Conservation (phyloP, 2,797 vertebrate genomes). For the Phalloptychus januarius region DNA sequence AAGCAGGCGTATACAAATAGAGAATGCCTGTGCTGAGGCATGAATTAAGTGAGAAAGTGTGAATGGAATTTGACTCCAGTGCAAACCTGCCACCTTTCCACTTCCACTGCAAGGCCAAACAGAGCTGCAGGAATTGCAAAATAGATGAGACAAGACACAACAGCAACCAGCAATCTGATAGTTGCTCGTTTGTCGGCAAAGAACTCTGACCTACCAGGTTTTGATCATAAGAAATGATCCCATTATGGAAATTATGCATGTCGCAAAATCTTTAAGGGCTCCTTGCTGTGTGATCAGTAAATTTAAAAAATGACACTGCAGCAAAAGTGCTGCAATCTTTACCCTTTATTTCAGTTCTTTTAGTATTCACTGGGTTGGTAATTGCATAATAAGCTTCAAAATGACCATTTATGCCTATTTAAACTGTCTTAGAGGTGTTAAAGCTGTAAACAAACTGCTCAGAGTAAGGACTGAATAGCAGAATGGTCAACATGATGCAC, state of each 20-base stretch:
- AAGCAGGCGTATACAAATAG: slow-evolving; percentile 22
- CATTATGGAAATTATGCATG: neutral
- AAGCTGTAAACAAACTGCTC: neutral
- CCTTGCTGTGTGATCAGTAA: too few species aligned
- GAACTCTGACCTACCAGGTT: neutral
- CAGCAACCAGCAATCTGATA: slow-evolving; percentile 16
- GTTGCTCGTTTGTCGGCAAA: slow-evolving; percentile 1
- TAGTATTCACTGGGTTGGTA: neutral
- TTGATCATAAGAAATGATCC: too few species aligned
- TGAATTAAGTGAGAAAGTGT: slow-evolving; percentile 45
- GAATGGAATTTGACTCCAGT: slow-evolving; percentile 61
- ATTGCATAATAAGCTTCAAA: neutral
- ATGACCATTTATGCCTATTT: neutral
- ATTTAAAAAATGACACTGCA: neutral
- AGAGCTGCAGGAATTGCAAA: slow-evolving; percentile 49
- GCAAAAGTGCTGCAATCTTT: neutral
- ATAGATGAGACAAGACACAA: slow-evolving; percentile 40
- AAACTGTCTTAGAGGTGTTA: neutral
- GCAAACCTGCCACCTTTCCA: slow-evolving; percentile 55
- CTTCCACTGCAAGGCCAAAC: slow-evolving; percentile 30
- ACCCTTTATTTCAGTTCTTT: neutral
- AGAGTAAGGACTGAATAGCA: neutral
- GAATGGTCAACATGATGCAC: neutral
- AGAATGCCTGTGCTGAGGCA: slow-evolving; percentile 45
- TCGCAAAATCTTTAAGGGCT: neutral